phyloP scores from a whole-genome alignment of 1,140 invertebrate genomes.

The Cherax quadricarinatus region DNA sequence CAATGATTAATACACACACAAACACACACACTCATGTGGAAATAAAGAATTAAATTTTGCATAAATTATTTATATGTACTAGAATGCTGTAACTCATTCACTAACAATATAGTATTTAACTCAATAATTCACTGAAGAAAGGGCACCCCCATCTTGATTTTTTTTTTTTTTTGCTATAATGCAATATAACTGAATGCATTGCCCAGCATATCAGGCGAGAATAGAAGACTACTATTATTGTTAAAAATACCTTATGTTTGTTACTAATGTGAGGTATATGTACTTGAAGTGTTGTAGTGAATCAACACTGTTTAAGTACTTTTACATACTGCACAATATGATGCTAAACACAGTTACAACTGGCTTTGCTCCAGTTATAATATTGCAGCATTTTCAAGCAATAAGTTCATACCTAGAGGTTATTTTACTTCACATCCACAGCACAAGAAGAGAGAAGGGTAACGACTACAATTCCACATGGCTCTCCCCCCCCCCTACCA shows the following conservation, averaged over 20 bases:
- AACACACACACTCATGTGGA: too few species aligned
- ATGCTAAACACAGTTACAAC: not conserved
- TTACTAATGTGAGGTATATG: not conserved
- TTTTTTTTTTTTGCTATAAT: too few species aligned
- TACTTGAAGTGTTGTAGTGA: not conserved
- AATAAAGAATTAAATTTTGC: too few species aligned
- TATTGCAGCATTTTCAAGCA: not conserved
- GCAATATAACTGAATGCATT: too few species aligned
- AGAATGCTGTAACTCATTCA: too few species aligned
- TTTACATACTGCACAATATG: not conserved
- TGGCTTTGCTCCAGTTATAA: not conserved
- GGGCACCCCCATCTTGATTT: too few species aligned
- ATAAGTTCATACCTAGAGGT: not conserved
- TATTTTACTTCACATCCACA: not conserved
- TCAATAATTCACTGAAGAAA: too few species aligned
- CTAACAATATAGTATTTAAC: too few species aligned
- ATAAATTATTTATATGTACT: too few species aligned
- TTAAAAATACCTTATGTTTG: not conserved
- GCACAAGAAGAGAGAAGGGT: conserved; percentile 15
- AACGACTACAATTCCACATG: not conserved
- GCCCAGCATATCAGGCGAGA: too few species aligned
- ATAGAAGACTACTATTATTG: too few species aligned
- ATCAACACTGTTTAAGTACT: not conserved
- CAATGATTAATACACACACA: too few species aligned
- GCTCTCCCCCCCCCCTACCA: conserved; percentile 11